phyloP scores from a whole-genome alignment of 2,888 invertebrate species.

The Spodoptera littoralis region DNA sequence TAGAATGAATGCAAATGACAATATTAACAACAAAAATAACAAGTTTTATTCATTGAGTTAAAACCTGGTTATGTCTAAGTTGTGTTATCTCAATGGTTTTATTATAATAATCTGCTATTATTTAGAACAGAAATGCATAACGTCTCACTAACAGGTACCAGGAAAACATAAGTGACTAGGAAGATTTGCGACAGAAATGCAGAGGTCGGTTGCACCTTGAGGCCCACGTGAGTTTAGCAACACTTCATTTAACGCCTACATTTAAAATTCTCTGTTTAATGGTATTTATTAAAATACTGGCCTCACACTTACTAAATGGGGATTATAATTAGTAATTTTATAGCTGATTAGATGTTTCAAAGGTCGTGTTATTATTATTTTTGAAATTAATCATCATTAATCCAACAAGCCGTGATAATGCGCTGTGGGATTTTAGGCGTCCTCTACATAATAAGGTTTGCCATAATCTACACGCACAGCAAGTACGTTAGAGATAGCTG shows the following conservation, averaged over 20 bases:
- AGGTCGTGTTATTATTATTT: no score
- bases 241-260: conserved; percentile 51
- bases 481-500: no score
- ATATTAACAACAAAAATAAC: not conserved
- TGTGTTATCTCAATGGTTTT: no score
- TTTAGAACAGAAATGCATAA: conserved; percentile 7
- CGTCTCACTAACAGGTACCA: conserved; percentile 29
- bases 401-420: no score
- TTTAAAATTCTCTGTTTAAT: conserved; percentile 42
- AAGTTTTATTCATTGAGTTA: no score
- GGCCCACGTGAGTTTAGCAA: conserved; percentile 52
- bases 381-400: no score
- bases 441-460: no score
- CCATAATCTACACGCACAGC: no score
- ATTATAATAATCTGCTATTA: no score
- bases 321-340: conserved; percentile 9
- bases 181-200: conserved; percentile 52
- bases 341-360: no score
- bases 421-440: no score
- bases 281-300: conserved; percentile 41
- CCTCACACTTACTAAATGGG: conserved; percentile 20
- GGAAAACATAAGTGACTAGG: conserved; percentile 42
- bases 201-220: conserved; percentile 57
- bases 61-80: no score
- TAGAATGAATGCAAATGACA: not conserved